These are phyloP conservation scores for Acronicta leporina DNA, from an alignment of 2,888 invertebrate species.

Conservation along the genomic window DNA sequence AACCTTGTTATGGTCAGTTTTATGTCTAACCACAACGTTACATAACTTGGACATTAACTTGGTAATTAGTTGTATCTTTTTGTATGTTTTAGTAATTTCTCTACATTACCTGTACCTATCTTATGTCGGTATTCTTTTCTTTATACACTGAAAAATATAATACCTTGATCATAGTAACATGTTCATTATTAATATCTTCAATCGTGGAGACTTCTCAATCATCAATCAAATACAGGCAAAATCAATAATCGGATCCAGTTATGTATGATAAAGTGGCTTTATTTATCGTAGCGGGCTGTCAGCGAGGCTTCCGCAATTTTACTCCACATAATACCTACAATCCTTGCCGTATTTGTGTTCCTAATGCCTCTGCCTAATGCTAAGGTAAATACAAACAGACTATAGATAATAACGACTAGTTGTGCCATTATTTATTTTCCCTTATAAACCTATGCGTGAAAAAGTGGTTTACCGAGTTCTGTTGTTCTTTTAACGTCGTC, in stretches of 20 bases:
- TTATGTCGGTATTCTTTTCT: too few species aligned
- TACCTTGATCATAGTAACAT: too few species aligned
- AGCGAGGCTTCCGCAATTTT: not conserved
- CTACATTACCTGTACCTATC: too few species aligned
- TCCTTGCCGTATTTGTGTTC: slow-evolving; percentile 12
- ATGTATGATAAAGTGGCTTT: not conserved
- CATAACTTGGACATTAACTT: too few species aligned
- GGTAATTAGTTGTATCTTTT: too few species aligned
- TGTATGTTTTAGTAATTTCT: too few species aligned
- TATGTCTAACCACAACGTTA: too few species aligned
- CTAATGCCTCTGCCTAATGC: slow-evolving; percentile 25
- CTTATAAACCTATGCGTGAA: slow-evolving; percentile 12
- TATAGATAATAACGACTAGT: slow-evolving; percentile 11
- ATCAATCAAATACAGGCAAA: not conserved
- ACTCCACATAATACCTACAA: slow-evolving; percentile 11
- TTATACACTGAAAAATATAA: too few species aligned
- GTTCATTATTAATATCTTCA: too few species aligned
- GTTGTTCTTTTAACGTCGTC: slow-evolving; percentile 19
- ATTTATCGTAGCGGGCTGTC: not conserved
- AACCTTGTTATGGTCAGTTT: too few species aligned
- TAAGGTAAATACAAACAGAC: slow-evolving; percentile 19
- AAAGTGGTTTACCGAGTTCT: slow-evolving; percentile 26
- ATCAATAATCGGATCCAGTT: not conserved
- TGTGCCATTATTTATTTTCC: slow-evolving; percentile 23
- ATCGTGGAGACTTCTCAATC: too few species aligned